Evolutionary conservation across 2,888 invertebrate genomes (phyloP), one percentile per base, ranked within the genome.

Genomic region (Chironomus riparius): DNA sequence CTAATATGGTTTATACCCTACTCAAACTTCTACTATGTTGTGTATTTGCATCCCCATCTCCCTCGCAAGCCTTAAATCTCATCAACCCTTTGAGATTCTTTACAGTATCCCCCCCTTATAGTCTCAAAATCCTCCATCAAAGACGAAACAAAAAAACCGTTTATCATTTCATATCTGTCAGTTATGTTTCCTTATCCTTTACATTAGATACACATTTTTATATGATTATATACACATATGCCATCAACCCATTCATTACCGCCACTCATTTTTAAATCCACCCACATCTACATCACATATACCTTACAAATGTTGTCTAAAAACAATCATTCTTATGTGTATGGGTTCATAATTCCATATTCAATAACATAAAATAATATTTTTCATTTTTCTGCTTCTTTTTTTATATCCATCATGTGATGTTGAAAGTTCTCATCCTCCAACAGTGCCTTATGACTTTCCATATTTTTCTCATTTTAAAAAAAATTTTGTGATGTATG

Each of bases 291-390:
- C 28, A 28, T 28, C 28, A 38, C 38, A 10, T 38, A 24, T 24
- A 13, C 22, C 21, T 65, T 13, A 65, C 18, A 65, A 10, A 65
- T 65, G 56, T 56, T 50, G 72, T 72, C 56, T 62, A 72, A 72
- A 72, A 72, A 62, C 72, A 72, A 72, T 72, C 61, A 72, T 22
- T 50, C 72, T 47, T 47, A 10, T 62, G 21, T 65, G 22, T 12
- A 65, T 65, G 22, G 10, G 21, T 65, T 24, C 24, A 74, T 68
- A 74, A 74, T 47, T 68, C 65, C 68, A 74, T 74, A 74, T 74
- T 74, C 68, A 74, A 74, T 74, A 74, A 74, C 74, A 74, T 68
- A 74, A 74, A 74, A 74, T 74, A 65, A 74, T 74, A 68, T 48
- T 72, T 72, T 68, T 61, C 48, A 74, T 28, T 72, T 68, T 61